phyloP scores from a whole-genome alignment of 2,113 vertebrate species.

The Menura novaehollandiae region DNA sequence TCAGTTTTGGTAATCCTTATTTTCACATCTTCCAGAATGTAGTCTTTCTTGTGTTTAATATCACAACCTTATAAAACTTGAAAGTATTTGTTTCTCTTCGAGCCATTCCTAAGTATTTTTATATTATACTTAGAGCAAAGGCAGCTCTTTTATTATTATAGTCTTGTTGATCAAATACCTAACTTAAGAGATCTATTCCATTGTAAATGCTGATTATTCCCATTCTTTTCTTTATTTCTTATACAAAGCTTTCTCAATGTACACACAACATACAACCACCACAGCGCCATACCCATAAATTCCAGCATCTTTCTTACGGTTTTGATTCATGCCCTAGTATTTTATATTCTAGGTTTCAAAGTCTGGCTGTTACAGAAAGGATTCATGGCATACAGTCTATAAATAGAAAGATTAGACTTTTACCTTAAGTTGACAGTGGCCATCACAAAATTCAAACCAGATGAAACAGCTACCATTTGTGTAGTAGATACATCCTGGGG shows the following conservation, averaged over 20 bases:
- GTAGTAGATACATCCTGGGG: not conserved
- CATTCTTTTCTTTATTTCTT: not conserved
- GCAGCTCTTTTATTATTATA: not conserved
- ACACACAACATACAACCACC: accelerated
- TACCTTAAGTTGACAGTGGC: not conserved
- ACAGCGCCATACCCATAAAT: not conserved
- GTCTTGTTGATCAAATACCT: not conserved
- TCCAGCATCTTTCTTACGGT: not conserved
- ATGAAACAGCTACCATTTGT: not conserved
- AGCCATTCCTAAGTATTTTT: not conserved
- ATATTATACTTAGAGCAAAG: not conserved
- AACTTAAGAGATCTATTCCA: not conserved
- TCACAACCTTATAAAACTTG: not conserved
- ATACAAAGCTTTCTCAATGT: not conserved
- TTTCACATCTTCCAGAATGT: not conserved
- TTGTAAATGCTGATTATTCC: not conserved
- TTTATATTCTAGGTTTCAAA: not conserved
- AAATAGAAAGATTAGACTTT: not conserved
- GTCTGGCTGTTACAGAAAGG: not conserved
- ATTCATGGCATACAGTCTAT: not conserved
- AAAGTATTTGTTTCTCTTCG: not conserved
- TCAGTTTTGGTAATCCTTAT: not conserved
- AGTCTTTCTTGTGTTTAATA: not conserved
- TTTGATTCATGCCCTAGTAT: not conserved
- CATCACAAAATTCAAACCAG: not conserved